Evolutionary conservation across 2,113 vertebrate species (phyloP), one percentile per base, ranked within the genome.

Genomic region (Pseudorhombus dupliciocellatus): DNA sequence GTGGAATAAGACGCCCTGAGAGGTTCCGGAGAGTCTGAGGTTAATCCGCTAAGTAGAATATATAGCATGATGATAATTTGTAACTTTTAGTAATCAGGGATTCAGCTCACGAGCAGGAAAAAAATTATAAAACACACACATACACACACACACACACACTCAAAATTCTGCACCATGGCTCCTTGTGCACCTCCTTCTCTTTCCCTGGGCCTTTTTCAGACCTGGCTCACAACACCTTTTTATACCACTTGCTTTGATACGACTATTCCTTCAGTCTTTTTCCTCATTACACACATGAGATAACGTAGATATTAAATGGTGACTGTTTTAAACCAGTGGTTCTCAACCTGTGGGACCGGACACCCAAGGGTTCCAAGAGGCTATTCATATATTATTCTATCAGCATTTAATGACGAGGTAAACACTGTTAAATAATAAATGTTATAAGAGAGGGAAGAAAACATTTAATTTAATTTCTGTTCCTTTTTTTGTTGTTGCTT

Each of bases 31-130:
- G 79, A 82, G 74, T 70, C 73, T 84, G 56, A 34, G 85, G 76
- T 86, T 87, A 88, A 90, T 83, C 66, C 87, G 69, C 60, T 85
- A 81, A 81, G 76, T 74, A 69, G 78, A 85, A 72, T 77, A 75
- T 80, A 66, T 57, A 22, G 2, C 8, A 11, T 21, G 3, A 50
- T 50, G n/a, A 48, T 48, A 48, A n/a, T 48, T 20, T 2, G 0
- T n/a, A 48, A n/a, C 40, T 15, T 42, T 5, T 16, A 79, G 15
- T 80, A 88, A 85, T 81, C 86, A 85, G 75, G 15, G 54, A 72
- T 63, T 72, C 52, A 66, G 71, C 79, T 85, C 68, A 79, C n/a
- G 73, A 40, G 72, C 77, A 75, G 67, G 44, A 79, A 68, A 79
- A 73, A 77, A 84, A 75, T 73, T 53, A 87, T 81, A 46, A 68